Percentiles rank a stretch among this genome's conserved stretches.
phyloP scores from a whole-genome alignment of 2,888 invertebrate species.

The Oscheius sp. region DNA sequence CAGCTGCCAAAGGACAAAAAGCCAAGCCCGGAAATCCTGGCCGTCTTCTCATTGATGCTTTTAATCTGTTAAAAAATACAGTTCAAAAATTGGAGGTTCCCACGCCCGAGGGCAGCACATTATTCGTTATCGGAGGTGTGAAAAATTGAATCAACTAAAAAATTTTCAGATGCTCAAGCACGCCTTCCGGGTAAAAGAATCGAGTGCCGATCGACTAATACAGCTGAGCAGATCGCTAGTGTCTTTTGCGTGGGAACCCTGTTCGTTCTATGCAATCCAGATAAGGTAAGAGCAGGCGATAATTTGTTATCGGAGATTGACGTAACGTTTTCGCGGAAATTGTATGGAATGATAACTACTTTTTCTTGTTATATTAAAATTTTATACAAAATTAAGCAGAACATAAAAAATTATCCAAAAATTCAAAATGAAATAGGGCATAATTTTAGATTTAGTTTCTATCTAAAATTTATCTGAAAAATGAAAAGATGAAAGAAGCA shows the following conservation, averaged over 20 bases:
- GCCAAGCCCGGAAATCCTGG: conserved; percentile 66
- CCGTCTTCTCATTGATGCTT: conserved; percentile 65
- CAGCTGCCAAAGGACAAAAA: conserved; percentile 51
- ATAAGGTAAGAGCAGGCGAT: too few relatives aligned
- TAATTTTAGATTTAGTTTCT: background rate
- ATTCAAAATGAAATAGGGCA: background rate
- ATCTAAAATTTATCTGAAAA: too few relatives aligned
- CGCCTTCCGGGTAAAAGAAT: conserved; percentile 67
- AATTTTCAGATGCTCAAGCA: conserved; percentile 68
- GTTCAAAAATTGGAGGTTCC: conserved; percentile 70
- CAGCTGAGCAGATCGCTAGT: conserved; percentile 73
- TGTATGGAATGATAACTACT: too few relatives aligned
- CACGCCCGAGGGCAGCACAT: conserved; percentile 64
- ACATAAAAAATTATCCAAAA: background rate
- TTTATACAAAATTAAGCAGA: too few relatives aligned
- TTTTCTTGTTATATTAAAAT: too few relatives aligned
- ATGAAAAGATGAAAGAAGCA: background rate
- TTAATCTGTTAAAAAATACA: conserved; percentile 69
- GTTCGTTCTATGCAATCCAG: conserved; percentile 74
- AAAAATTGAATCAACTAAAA: background rate
- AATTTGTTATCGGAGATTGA: too few relatives aligned
- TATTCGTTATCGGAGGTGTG: conserved; percentile 69
- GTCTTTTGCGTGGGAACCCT: conserved; percentile 73
- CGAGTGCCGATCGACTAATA: conserved; percentile 69
- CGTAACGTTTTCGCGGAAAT: too few relatives aligned